These are phyloP conservation scores for Catharus bicknelli DNA, from an alignment of 2,113 vertebrate species.

Conservation along the genomic window DNA sequence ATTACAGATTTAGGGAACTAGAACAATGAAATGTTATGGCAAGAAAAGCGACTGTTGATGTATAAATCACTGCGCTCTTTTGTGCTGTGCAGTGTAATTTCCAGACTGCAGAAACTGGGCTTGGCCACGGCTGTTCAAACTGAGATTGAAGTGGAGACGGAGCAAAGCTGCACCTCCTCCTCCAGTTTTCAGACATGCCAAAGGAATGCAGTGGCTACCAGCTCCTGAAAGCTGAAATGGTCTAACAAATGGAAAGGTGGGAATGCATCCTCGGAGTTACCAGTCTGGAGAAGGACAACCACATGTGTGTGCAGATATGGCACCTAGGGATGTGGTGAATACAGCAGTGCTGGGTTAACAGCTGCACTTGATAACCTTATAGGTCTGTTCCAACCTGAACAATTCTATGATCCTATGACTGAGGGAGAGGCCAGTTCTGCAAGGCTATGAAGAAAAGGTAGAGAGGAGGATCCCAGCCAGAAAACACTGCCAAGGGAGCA, in stretches of 20 bases:
- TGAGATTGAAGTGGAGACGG: neutral
- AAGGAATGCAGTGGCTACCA: neutral
- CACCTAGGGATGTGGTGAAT: neutral
- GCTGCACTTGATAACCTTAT: neutral
- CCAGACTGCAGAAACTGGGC: constrained; percentile 2
- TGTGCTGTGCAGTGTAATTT: neutral
- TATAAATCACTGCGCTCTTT: neutral
- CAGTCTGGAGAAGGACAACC: neutral
- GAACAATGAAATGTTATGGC: constrained; percentile 43
- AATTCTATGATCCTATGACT: neutral
- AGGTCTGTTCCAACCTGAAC: neutral
- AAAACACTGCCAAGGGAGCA: neutral
- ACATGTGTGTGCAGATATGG: neutral
- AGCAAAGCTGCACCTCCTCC: neutral
- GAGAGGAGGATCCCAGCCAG: neutral
- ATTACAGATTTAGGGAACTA: constrained; percentile 50
- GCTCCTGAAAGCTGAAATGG: neutral
- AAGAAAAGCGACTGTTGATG: constrained; percentile 42
- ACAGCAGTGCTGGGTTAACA: neutral
- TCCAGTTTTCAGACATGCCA: neutral
- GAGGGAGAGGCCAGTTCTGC: neutral
- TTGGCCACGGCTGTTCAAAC: neutral
- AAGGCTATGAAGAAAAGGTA: fast-evolving
- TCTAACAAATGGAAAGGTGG: neutral
- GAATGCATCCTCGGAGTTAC: neutral